Base-by-base conservation (phyloP, 37 sponge, comb jelly and placozoan genomes). In the Axinella damicornis region DNA sequence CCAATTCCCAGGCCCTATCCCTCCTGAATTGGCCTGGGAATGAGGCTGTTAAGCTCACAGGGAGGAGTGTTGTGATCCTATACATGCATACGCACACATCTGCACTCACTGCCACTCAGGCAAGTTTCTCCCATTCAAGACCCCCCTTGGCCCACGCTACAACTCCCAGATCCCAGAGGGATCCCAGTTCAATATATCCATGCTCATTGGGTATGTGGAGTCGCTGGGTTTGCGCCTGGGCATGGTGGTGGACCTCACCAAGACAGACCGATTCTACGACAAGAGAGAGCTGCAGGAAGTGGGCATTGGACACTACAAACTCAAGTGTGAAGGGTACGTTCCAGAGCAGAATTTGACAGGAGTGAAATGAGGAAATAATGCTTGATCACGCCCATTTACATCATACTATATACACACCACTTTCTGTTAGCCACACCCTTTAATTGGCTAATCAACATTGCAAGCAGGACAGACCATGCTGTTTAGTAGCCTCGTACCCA, bases 51-150 rank as follows among this genome's bases (percentile, higher is more conserved):
- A n/a, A n/a, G n/a, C n/a, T n/a, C n/a, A n/a, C n/a, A n/a, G n/a
- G n/a, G n/a, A n/a, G n/a, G n/a, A n/a, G n/a, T n/a, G n/a, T n/a
- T n/a, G n/a, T n/a, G n/a, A n/a, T n/a, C n/a, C n/a, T n/a, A n/a
- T n/a, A n/a, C n/a, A n/a, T n/a, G n/a, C n/a, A n/a, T n/a, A n/a
- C n/a, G n/a, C n/a, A n/a, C n/a, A n/a, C n/a, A n/a, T 62, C 31
- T 34, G 22, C 35, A 34, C 35, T 70, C 4, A 31, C n/a, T 5
- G 4, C 2, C 22, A 24, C 27, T 53, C 27, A 56, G 96, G 85
- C 13, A 90, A 87, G 57, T 99, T 99, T 81, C 85, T 99, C 0
- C 91, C 99, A 16, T 97, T 99, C 85, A 99, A 99, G 74, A 95
- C 96, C 6, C 99, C 96, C 21, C 92, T 99, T 2, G 83, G 85